Conservation (phyloP, 1,140 invertebrate species). For the Psilanteris sp. region DNA sequence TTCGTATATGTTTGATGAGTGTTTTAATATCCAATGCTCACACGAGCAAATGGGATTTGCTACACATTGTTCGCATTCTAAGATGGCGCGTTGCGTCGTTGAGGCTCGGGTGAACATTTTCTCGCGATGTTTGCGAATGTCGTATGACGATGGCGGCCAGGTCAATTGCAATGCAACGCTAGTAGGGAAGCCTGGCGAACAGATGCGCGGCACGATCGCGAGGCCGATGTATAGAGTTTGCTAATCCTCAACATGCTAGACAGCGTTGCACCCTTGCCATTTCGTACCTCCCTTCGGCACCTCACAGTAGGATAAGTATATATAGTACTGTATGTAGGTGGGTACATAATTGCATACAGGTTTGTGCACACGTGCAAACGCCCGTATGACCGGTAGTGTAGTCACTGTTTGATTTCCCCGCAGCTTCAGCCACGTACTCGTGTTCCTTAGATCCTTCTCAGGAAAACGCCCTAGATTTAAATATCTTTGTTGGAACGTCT, state of each 20-base stretch:
- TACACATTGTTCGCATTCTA: slow-evolving; percentile 55
- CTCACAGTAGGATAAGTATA: slow-evolving; percentile 56
- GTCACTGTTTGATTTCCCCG: slow-evolving; percentile 57
- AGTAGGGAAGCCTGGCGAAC: slow-evolving; percentile 72
- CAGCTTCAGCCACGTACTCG: slow-evolving; percentile 31
- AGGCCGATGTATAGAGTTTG: slow-evolving; percentile 78
- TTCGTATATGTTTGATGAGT: slow-evolving; percentile 41
- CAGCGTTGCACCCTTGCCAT: slow-evolving; percentile 70
- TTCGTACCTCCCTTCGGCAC: slow-evolving; percentile 61
- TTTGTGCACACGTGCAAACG: slow-evolving; percentile 50
- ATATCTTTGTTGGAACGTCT: too few species aligned
- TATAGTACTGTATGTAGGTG: slow-evolving; percentile 51
- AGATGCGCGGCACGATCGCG: slow-evolving; percentile 77
- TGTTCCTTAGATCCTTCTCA: slow-evolving; percentile 7
- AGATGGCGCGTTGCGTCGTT: slow-evolving; percentile 56
- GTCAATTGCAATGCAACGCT: slow-evolving; percentile 76
- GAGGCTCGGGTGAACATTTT: slow-evolving; percentile 64
- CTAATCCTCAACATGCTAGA: slow-evolving; percentile 78
- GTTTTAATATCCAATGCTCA: slow-evolving; percentile 56
- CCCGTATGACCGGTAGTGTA: slow-evolving; percentile 48
- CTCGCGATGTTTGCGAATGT: slow-evolving; percentile 73
- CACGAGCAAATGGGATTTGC: slow-evolving; percentile 40
- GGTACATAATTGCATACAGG: slow-evolving; percentile 62
- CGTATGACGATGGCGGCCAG: slow-evolving; percentile 63
- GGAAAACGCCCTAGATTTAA: slow-evolving; percentile 3